phyloP scores from a whole-genome alignment of 2,797 vertebrate species.

The Centropyge bicolor region DNA sequence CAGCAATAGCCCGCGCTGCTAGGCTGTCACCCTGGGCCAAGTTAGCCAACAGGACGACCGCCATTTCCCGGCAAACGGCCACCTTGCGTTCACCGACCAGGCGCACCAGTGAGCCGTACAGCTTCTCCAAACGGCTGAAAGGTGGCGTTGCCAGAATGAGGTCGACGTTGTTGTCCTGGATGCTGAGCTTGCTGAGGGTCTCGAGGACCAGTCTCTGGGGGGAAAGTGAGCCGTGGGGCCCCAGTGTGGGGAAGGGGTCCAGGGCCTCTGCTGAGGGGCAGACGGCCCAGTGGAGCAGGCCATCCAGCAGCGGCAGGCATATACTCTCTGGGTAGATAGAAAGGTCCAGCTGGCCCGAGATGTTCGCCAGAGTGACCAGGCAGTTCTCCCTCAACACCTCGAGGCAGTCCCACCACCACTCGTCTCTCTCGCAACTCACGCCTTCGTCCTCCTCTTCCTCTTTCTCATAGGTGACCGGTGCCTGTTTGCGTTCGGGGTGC shows the following conservation, averaged over 20 bases:
- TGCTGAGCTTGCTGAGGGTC: conserved; percentile 99
- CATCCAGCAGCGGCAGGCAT: conserved; percentile 97
- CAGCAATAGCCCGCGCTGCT: conserved; percentile 94
- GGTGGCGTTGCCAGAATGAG: conserved; percentile 98
- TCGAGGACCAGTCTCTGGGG: conserved; percentile 99
- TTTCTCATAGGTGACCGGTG: conserved; percentile 96
- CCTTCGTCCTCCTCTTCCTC: conserved; percentile 97
- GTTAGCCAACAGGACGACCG: conserved; percentile 97
- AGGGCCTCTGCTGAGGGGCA: conserved; percentile 98
- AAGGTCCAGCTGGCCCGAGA: conserved; percentile 98
- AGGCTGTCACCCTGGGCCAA: conserved; percentile 96
- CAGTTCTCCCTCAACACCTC: conserved; percentile 97
- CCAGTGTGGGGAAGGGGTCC: conserved; percentile 96
- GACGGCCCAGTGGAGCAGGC: conserved; percentile 98
- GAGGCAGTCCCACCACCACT: conserved; percentile 99
- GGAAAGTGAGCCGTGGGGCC: conserved; percentile 94
- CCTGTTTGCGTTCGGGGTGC: conserved; percentile 97
- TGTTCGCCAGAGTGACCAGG: conserved; percentile 97
- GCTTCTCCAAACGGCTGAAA: conserved; percentile 96
- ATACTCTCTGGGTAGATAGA: conserved; percentile 97
- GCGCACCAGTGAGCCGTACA: conserved; percentile 95
- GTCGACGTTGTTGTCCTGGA: conserved; percentile 99
- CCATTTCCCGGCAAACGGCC: conserved; percentile 98
- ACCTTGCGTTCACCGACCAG: conserved; percentile 98
- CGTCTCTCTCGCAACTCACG: conserved; percentile 94